Base-by-base conservation (phyloP, 2,797 vertebrate species). In the Falco berigora region DNA sequence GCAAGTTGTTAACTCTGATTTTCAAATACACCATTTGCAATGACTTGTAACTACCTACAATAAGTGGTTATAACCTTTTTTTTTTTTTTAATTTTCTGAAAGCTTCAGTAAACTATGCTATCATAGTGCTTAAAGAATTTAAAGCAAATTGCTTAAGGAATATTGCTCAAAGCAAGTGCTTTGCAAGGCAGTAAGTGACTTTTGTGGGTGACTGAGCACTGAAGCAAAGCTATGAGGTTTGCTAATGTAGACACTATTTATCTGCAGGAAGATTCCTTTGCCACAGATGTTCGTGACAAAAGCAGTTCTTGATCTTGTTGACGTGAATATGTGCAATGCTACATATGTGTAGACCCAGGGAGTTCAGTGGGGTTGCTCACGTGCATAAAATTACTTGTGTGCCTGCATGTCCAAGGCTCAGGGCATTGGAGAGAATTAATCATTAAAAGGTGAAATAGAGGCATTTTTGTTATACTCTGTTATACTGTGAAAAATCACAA, bases 161-260 rank as follows among this genome's bases (percentile, higher is more conserved):
- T 91, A 91, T 92, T 92, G 59, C 93, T 94, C 47, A 79, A 93
- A 95, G 77, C 49, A 94, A 96, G 63, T 62, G 42, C 38, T 87
- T 8, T 75, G 34, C n/a, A 58, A 93, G 80, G 52, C 86, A 91
- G 49, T 88, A 90, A 95, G 91, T 92, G 88, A 93, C 94, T 95
- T 96, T 77, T 94, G 83, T 91, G 95, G 93, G 93, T 96, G 93
- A 97, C 90, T 95, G 96, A 96, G 58, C 94, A 92, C 77, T 92
- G 78, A 95, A 93, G 77, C 25, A 95, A 87, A 92, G 32, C 80
- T 90, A 46, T 64, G 83, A 85, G 71, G 40, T 94, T 96, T 95
- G 67, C n/a, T 82, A 80, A 83, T 69, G 75, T 40, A 91, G 96
- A 94, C 58, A 72, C 24, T 82, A 30, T 88, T 88, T 96, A 74